A percentile compares a stretch with the other conserved stretches of the same genome.
phyloP scores from a whole-genome alignment of 2,113 vertebrate species.

The Epinephelus lanceolatus region DNA sequence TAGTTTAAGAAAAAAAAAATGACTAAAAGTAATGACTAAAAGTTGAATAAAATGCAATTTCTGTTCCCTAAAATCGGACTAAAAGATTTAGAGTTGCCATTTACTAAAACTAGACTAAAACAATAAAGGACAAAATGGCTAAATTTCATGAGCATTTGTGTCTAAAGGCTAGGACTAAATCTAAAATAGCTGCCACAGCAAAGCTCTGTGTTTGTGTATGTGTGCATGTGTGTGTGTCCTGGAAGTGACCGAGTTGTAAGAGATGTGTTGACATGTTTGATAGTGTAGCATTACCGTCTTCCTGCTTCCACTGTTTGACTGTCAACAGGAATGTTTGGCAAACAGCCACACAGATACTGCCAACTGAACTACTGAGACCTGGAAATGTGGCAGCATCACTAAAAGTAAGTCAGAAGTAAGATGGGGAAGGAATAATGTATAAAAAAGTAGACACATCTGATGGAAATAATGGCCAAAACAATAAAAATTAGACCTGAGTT shows the following conservation, averaged over 20 bases:
- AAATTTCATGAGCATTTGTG: too few relatives aligned
- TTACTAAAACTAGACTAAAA: too few relatives aligned
- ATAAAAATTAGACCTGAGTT: not conserved
- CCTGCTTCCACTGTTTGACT: slow-evolving; percentile 61
- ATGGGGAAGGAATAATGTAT: not conserved
- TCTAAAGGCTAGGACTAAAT: too few relatives aligned
- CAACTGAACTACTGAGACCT: not conserved
- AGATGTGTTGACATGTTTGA: slow-evolving; percentile 45
- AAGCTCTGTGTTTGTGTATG: too few relatives aligned
- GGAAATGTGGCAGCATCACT: not conserved
- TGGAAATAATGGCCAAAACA: not conserved
- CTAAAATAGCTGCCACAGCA: too few relatives aligned
- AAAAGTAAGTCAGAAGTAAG: not conserved
- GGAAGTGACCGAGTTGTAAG: slow-evolving; percentile 18
- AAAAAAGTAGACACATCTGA: not conserved
- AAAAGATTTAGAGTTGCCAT: too few relatives aligned
- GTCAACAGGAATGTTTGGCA: slow-evolving; percentile 68
- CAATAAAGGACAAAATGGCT: too few relatives aligned
- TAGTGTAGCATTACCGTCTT: slow-evolving; percentile 41
- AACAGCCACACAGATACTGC: slow-evolving; percentile 9
- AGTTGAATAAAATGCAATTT: too few relatives aligned
- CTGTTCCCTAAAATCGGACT: too few relatives aligned
- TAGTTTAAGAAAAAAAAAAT: too few relatives aligned
- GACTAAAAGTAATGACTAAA: too few relatives aligned
- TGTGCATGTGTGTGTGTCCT: not conserved